Evolutionary conservation across 2,113 vertebrate genomes (phyloP).

Genomic region (Phrynosoma platyrhinos): DNA sequence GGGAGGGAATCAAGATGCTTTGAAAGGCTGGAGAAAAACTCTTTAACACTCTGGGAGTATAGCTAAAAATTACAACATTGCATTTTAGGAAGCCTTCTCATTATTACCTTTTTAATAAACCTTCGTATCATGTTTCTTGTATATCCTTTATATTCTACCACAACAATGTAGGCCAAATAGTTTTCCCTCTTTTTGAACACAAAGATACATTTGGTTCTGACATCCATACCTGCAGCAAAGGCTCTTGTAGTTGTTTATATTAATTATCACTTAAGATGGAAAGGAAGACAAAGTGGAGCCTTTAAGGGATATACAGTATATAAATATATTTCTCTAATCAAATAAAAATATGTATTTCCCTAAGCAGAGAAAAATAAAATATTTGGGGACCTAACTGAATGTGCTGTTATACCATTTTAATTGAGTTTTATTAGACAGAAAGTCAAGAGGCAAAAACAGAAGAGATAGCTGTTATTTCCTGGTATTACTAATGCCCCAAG

Average conservation of each 20-base stretch:
- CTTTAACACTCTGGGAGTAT: neutral
- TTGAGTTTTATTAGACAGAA: neutral
- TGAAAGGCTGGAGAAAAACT: neutral
- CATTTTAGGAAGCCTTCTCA: neutral
- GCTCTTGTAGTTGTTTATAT: neutral
- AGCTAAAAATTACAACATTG: neutral
- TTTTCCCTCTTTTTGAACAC: neutral
- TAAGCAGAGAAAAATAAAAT: neutral
- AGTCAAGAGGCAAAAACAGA: neutral
- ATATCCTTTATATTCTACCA: neutral
- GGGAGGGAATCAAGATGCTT: neutral
- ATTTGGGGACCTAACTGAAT: neutral
- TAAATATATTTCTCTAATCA: neutral
- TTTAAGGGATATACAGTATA: neutral
- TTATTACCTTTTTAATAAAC: neutral
- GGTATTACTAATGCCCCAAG: neutral
- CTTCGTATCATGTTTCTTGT: neutral
- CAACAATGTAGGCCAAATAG: neutral
- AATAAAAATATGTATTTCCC: neutral
- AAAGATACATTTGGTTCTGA: neutral
- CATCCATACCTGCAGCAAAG: neutral
- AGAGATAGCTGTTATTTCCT: neutral
- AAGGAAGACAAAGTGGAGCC: neutral
- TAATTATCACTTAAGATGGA: neutral
- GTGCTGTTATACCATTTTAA: neutral